Base-by-base conservation (phyloP, 2,797 vertebrate genomes). In the Delichon dasypus region DNA sequence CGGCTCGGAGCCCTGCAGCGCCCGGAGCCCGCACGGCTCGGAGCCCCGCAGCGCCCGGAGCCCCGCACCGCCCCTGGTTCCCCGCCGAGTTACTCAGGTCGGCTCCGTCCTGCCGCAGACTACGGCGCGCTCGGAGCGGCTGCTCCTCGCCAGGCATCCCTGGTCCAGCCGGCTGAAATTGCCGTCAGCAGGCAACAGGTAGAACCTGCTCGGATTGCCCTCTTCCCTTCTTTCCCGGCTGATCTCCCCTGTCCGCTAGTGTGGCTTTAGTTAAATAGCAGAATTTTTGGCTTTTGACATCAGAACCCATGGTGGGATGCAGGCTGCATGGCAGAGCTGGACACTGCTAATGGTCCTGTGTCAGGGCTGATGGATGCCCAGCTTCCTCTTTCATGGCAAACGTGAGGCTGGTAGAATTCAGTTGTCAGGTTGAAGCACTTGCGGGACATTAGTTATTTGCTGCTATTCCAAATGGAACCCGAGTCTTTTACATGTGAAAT, bases 41-140 rank as follows among this genome's bases (percentile, higher is more conserved):
- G 48, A 54, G 53, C 53, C 12, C 22, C 18, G 14, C 21, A 57
- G 21, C 29, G 26, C 19, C 9, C 11, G 16, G 32, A 36, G 42
- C 7, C 36, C 64, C 54, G 29, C 66, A 23, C 38, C 1, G n/a
- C 12, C 57, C 57, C 14, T 10, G 17, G 7, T 5, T 34, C 38
- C 58, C 58, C n/a, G 17, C 29, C 7, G 45, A 7, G 51, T 27
- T 16, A 0, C 27, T 4, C 64, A 1, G 2, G 4, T 12, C 1
- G n/a, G 42, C 78, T 36, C 58, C 1, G 60, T 73, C 72, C 78
- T 26, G 93, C 75, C 36, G 22, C 67, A 3, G 18, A 1, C 26
- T 19, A 3, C 65, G 32, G 64, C 42, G 44, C 64, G 16, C 75
- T 27, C 32, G 34, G 68, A 21, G 73, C 85, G 4, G 80, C 79